Evolutionary conservation across 1,140 invertebrate genomes (phyloP).

Genomic region (Orchestia grillus): DNA sequence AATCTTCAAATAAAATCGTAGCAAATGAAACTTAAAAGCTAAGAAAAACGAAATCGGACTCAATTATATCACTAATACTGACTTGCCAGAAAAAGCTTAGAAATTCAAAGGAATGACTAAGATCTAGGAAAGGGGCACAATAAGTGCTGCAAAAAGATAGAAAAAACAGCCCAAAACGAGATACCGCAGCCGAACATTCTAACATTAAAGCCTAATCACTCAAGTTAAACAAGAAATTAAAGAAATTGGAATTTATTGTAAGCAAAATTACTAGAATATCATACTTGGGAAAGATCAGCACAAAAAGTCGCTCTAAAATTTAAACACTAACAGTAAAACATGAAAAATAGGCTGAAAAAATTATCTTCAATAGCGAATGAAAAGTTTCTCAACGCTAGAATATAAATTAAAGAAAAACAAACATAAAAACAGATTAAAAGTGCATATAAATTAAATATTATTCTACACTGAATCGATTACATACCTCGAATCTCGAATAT

Average conservation of each 20-base stretch:
- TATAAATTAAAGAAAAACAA: background rate
- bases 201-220: background rate
- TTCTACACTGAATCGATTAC: background rate
- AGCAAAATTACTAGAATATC: background rate
- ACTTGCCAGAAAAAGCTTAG: background rate
- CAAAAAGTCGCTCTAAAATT: background rate
- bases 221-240: background rate
- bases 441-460: background rate
- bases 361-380: background rate
- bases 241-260: background rate
- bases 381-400: background rate
- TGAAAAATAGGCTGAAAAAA: background rate
- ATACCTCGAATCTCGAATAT: background rate
- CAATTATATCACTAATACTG: background rate
- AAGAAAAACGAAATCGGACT: background rate
- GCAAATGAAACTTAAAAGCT: background rate
- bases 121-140: background rate
- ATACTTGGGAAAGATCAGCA: background rate
- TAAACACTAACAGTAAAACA: background rate
- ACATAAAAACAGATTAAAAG: background rate
- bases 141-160: background rate
- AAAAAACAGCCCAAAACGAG: background rate
- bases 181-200: background rate
- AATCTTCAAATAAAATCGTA: background rate
- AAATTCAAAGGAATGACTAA: constrained; percentile 2